Conservation (phyloP, 2,113 vertebrate species). For the Dasypus novemcinctus region DNA sequence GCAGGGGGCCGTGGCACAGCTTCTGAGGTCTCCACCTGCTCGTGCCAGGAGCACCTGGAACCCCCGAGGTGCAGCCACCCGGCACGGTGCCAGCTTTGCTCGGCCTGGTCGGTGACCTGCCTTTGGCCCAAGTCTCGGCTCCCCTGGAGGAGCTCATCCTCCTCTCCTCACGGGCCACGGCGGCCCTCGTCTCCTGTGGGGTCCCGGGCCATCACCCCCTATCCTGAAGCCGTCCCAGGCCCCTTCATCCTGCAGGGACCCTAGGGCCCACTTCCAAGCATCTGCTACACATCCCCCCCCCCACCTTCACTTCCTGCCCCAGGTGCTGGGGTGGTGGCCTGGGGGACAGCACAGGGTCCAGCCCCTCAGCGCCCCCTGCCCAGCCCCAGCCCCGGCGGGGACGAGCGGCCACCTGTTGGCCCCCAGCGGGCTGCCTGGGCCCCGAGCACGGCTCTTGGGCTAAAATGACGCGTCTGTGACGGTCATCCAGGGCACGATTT, state of each 20-base stretch:
- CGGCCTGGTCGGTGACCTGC: not conserved
- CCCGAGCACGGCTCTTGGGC: not conserved
- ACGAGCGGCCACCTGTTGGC: not conserved
- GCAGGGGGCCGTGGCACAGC: too few relatives aligned
- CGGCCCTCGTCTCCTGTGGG: accelerated
- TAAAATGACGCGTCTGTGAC: not conserved
- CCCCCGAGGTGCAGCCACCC: not conserved
- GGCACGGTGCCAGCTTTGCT: not conserved
- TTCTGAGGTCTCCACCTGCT: not conserved
- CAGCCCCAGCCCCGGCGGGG: not conserved
- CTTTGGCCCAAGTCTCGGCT: not conserved
- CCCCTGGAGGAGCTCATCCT: not conserved
- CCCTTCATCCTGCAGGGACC: accelerated
- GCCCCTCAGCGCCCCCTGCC: not conserved
- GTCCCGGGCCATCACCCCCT: not conserved
- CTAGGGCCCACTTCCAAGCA: not conserved
- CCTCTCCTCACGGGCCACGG: not conserved
- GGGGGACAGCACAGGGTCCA: not conserved
- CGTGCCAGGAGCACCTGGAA: not conserved
- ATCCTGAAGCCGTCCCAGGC: not conserved
- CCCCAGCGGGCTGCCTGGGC: not conserved
- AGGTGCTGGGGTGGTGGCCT: not conserved
- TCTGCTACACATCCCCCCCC: accelerated
- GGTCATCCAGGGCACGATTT: conserved; percentile 16
- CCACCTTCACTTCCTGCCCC: not conserved